Evolutionary conservation across 2,797 vertebrate species (phyloP).

Genomic region (Todus mexicanus): DNA sequence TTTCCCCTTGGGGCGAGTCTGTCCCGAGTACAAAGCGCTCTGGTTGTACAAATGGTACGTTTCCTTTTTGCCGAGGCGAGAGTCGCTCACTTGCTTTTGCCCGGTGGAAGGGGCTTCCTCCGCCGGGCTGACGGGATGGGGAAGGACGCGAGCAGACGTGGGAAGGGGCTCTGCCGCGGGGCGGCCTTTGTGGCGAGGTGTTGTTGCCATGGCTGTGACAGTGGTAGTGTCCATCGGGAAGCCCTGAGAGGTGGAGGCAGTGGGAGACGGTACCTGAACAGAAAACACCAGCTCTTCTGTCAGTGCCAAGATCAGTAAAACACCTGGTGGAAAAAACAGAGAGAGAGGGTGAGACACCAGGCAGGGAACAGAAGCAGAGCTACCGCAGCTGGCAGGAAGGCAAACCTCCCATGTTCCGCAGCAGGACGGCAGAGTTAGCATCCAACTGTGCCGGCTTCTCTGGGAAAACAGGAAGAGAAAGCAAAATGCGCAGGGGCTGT

Average conservation of each 20-base stretch:
- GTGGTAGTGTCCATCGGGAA: constrained; percentile 67
- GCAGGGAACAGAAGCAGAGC: rapidly evolving
- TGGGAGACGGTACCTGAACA: constrained; percentile 81
- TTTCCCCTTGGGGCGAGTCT: constrained; percentile 69
- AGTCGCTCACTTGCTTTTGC: constrained; percentile 26
- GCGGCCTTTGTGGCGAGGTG: constrained; percentile 54
- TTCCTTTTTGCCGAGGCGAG: constrained; percentile 60
- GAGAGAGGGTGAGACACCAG: neutral
- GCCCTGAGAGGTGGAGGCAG: constrained; percentile 76
- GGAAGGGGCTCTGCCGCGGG: neutral
- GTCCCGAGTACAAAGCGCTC: constrained; percentile 68
- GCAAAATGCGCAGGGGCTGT: neutral
- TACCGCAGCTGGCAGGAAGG: neutral
- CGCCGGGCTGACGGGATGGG: constrained; percentile 28
- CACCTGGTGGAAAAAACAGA: constrained; percentile 76
- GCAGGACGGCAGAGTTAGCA: neutral
- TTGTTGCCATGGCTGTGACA: constrained; percentile 75
- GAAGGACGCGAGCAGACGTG: neutral
- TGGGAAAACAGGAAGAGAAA: neutral
- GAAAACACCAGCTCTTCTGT: constrained; percentile 86
- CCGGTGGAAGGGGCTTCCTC: neutral
- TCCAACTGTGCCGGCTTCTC: neutral
- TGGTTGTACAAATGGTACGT: constrained; percentile 56
- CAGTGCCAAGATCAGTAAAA: constrained; percentile 91
- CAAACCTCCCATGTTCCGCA: neutral